Base-by-base conservation (phyloP, 2,888 invertebrate species). In the Clanis bilineata region DNA sequence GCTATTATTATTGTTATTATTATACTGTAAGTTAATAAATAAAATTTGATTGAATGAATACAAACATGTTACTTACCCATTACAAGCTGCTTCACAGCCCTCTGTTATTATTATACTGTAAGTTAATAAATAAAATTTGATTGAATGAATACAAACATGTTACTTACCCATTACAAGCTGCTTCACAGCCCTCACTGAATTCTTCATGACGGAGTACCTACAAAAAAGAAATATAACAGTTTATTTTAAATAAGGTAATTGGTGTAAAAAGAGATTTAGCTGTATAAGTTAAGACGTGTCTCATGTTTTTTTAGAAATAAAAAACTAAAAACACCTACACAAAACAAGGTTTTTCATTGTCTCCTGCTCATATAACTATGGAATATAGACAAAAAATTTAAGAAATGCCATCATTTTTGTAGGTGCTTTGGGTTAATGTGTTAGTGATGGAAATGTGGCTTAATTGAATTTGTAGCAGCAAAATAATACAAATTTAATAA, bases 51-150 rank as follows among this genome's bases (percentile, higher is more conserved):
- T 6, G n/a, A 15, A 28, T 32, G 51, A 9, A 32, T 32, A 41
- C 18, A 22, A 22, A 32, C 32, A 15, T 28, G 0, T 28, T 41
- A 64, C 78, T 76, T 90, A 98, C 98, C 99, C 99, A 94, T 99
- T 99, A 85, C 99, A 99, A 56, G 97, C 94, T 21, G 99, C 99
- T 80, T 98, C 97, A 89, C 99, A 99, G 1, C 98, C 99, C 85
- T 98, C 97, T n/a, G 12, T 43, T 1, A 43, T 43, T 43, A 15
- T 43, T 43, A 5, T n/a, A 43, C 1, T 7, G n/a, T 0, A 2
- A 23, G 38, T 36, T 9, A 38, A 6, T 18, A n/a, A 1, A 56
- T 25, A 41, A 15, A 38, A 38, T n/a, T 6, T 10, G 5, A 32
- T 18, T 6, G n/a, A 15, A 28, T 32, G 51, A 9, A 32, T 32